A percentile compares a stretch with the other conserved stretches of the same genome.
phyloP scores from a whole-genome alignment of 2,888 invertebrate genomes.

The Dilophus febrilis region DNA sequence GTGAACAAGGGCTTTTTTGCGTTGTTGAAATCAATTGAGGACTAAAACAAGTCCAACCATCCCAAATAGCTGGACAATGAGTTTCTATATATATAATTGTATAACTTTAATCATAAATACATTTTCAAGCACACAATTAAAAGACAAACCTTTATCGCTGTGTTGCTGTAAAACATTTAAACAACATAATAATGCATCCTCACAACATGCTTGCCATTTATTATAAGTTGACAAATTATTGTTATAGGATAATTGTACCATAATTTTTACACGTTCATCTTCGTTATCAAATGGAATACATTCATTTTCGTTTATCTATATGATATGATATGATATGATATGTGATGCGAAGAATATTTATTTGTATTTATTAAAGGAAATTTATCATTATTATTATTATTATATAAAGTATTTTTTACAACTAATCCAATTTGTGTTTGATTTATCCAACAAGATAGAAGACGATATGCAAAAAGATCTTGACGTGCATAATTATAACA shows the following conservation, averaged over 20 bases:
- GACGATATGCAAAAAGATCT: constrained; percentile 11
- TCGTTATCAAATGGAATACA: constrained; percentile 11
- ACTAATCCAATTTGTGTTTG: too few species aligned
- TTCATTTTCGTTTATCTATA: constrained; percentile 8
- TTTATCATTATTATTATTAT: too few species aligned
- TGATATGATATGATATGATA: too few species aligned
- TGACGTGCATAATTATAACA: constrained; percentile 13
- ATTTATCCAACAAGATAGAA: constrained; percentile 5
- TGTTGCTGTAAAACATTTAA: constrained; percentile 9
- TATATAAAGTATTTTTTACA: too few species aligned
- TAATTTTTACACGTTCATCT: constrained; percentile 4
- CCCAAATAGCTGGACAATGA: constrained; percentile 40
- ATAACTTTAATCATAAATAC: neutral
- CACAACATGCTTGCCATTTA: constrained; percentile 12
- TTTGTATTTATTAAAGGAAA: too few species aligned
- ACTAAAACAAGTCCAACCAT: constrained; percentile 46
- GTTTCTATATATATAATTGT: constrained; percentile 9
- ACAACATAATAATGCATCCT: constrained; percentile 13
- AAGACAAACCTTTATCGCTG: neutral
- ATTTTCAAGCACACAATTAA: neutral
- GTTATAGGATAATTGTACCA: constrained; percentile 11
- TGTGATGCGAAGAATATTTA: too few species aligned
- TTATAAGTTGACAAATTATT: constrained; percentile 7
- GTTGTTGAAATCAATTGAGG: constrained; percentile 28
- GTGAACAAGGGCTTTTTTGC: constrained; percentile 35